Evolutionary conservation across 2,888 invertebrate genomes (phyloP).

Genomic region (Clanis bilineata): DNA sequence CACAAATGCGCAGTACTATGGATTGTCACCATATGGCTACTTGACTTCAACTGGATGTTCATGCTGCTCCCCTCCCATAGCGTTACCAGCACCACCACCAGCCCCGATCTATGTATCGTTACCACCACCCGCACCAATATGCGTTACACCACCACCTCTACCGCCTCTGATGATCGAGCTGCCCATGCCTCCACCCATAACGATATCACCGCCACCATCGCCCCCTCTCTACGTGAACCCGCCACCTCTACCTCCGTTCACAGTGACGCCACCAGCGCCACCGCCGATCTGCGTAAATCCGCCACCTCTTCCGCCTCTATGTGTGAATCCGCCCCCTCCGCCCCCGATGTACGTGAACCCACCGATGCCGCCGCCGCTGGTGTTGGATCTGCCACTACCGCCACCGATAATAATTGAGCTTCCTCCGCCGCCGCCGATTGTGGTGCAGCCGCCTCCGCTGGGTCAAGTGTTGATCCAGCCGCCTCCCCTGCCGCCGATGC

Average conservation of each 20-base stretch:
- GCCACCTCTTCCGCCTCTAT: slow-evolving; percentile 59
- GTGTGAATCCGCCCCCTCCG: slow-evolving; percentile 53
- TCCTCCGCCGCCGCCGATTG: slow-evolving; percentile 63
- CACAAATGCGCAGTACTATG: slow-evolving; percentile 59
- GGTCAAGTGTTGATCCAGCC: slow-evolving; percentile 65
- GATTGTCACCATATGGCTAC: slow-evolving; percentile 32
- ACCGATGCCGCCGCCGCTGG: slow-evolving; percentile 52
- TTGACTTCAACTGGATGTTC: slow-evolving; percentile 27
- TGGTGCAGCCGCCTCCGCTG: slow-evolving; percentile 65
- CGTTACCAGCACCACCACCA: slow-evolving; percentile 43
- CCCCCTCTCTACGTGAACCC: slow-evolving; percentile 52
- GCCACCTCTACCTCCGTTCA: slow-evolving; percentile 55
- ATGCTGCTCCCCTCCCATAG: slow-evolving; percentile 38
- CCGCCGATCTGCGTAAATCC: slow-evolving; percentile 62
- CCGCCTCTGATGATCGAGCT: slow-evolving; percentile 55
- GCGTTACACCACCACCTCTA: slow-evolving; percentile 48
- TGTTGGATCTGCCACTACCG: slow-evolving; percentile 53
- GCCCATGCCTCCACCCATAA: slow-evolving; percentile 57
- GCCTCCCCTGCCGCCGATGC: slow-evolving; percentile 64
- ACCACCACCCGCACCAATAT: slow-evolving; percentile 56
- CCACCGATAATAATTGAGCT: slow-evolving; percentile 64
- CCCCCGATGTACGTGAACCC: slow-evolving; percentile 61
- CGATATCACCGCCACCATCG: slow-evolving; percentile 47
- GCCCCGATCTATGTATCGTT: slow-evolving; percentile 59
- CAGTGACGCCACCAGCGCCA: slow-evolving; percentile 49